Conservation (phyloP, 1,140 invertebrate genomes). For the Camponotus vicinus region DNA sequence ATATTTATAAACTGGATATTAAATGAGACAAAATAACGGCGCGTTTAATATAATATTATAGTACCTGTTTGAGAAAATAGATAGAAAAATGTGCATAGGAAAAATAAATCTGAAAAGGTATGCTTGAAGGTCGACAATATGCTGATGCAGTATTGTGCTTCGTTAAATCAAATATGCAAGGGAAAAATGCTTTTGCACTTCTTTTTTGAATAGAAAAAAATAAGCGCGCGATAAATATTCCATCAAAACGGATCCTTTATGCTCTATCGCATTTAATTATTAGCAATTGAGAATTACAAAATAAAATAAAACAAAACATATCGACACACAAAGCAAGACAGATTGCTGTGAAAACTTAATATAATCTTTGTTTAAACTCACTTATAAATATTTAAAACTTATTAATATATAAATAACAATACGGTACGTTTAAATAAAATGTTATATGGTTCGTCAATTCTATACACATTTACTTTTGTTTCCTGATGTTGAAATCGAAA, state of each 20-base stretch:
- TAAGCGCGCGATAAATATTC: not conserved
- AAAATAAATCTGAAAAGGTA: not conserved
- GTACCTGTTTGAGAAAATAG: not conserved
- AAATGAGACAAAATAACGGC: not conserved
- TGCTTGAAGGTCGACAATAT: not conserved
- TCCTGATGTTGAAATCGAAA: conserved; percentile 12
- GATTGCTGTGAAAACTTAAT: conserved; percentile 20
- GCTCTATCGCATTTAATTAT: conserved; percentile 68
- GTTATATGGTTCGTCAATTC: not conserved
- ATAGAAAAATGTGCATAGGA: not conserved
- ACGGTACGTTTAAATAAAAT: not conserved
- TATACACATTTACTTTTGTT: not conserved
- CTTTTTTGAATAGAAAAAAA: conserved; percentile 25
- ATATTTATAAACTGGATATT: conserved; percentile 1
- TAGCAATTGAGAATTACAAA: conserved; percentile 15
- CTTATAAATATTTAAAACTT: conserved; percentile 4
- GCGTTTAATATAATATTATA: not conserved
- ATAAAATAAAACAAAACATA: conserved; percentile 14
- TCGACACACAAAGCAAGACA: conserved; percentile 9
- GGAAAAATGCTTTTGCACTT: conserved; percentile 27
- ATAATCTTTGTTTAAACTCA: not conserved
- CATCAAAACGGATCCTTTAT: conserved; percentile 53
- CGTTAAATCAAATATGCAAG: not conserved
- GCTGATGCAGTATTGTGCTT: not conserved
- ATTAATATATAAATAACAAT: not conserved